phyloP scores from a whole-genome alignment of 2,113 vertebrate genomes.

The Chloropsis cyanopogon region DNA sequence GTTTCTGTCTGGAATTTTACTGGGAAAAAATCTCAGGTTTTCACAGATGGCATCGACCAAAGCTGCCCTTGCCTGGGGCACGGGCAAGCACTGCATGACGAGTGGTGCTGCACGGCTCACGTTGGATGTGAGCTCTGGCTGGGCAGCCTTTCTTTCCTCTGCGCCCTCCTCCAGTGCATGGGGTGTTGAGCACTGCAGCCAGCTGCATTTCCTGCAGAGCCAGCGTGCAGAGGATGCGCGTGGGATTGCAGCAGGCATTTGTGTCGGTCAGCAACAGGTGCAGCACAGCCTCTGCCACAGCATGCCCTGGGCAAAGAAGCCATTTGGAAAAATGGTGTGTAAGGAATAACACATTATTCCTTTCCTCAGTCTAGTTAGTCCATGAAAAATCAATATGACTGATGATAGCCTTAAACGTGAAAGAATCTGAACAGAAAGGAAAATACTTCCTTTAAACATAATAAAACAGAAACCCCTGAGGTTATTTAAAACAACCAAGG shows the following conservation, averaged over 20 bases:
- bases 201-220: neutral
- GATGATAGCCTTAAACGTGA: neutral
- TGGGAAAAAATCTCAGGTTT: neutral
- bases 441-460: neutral
- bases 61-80: neutral
- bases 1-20: neutral
- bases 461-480: neutral
- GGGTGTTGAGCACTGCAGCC: neutral
- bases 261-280: neutral
- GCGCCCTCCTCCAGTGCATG: rapidly evolving
- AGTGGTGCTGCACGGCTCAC: neutral
- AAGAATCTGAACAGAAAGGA: neutral
- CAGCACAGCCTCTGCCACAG: neutral
- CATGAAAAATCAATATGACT: neutral
- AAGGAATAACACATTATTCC: neutral
- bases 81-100: rapidly evolving
- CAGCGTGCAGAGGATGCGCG: neutral
- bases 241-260: neutral
- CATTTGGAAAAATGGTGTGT: neutral
- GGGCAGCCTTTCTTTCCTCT: neutral
- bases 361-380: neutral
- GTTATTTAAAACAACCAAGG: neutral
- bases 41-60: neutral
- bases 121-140: rapidly evolving
- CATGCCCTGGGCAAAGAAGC: neutral